Evolutionary conservation across 1,140 invertebrate genomes (phyloP), one percentile per base, ranked within the genome.

Genomic region (Conus betulinus): DNA sequence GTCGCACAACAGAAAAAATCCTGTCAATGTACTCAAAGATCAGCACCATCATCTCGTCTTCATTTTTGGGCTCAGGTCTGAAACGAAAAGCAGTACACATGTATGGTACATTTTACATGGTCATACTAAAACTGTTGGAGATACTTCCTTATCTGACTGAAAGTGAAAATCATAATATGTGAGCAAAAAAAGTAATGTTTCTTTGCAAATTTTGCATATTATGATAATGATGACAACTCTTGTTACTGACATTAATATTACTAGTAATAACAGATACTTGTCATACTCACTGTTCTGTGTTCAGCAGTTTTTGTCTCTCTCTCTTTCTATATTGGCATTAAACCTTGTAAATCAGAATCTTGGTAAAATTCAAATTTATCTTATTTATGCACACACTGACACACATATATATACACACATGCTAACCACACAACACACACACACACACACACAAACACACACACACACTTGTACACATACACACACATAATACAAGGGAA

Each of bases 31-130:
- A 99, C 93, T 99, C 99, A 95, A 99, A 99, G 93, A 99, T 99
- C 51, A 98, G 98, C 84, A 99, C 96, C 98, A 99, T 99, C 99
- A 99, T 99, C 96, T 99, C 99, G 94, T 99, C 99, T 95, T 99
- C 99, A 96, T 99, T 98, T 96, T 98, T 98, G 0, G 99, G 99
- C 1, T 99, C 97, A 60, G 99, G 98, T 93, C 97, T 97, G 92
- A 81, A 96, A 92, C 88, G 88, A 25, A 88, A 71, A 84, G 67
- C 79, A 79, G 67, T 17, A 55, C 53, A 78, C 13, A 74, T 27
- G 39, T 1, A 39, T 39, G 39, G 39, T 79, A 52, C 27, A 79
- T 20, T 63, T 39, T 1, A 27, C 10, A 53, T 4, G 52, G 39
- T 39, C 0, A 39, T 39, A 39, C 39, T 39, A 39, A 39, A 39